Evolutionary conservation across 1,140 invertebrate genomes (phyloP).

Genomic region (Penaeus japonicus): DNA sequence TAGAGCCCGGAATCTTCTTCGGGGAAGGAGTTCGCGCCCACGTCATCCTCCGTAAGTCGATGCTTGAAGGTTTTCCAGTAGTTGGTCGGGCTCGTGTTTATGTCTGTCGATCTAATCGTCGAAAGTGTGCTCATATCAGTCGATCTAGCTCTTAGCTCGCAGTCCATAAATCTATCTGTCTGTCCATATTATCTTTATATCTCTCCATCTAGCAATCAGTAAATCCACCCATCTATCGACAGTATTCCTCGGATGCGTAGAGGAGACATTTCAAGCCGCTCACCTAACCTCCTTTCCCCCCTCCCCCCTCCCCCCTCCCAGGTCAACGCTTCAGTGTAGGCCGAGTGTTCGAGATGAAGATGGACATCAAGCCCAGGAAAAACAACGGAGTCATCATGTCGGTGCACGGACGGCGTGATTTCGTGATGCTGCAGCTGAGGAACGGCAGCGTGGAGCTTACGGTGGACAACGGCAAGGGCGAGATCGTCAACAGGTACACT

Average conservation of each 20-base stretch:
- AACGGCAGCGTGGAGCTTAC: conserved; percentile 80
- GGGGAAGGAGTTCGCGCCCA: conserved; percentile 74
- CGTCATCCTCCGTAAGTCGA: conserved; percentile 70
- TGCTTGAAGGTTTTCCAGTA: too few species aligned
- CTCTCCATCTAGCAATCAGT: too few species aligned
- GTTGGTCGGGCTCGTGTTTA: too few species aligned
- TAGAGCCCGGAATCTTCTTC: conserved; percentile 92
- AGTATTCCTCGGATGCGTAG: too few species aligned
- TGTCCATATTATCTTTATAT: too few species aligned
- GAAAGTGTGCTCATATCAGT: too few species aligned
- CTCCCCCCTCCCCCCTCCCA: not conserved
- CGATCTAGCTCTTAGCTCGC: too few species aligned
- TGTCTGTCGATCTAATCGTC: too few species aligned
- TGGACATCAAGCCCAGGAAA: conserved; percentile 89
- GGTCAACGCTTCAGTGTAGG: conserved; percentile 74
- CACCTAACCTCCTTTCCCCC: not conserved
- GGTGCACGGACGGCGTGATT: conserved; percentile 83
- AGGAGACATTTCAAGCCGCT: not conserved
- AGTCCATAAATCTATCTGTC: too few species aligned
- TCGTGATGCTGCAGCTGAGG: conserved; percentile 84
- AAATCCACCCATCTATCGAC: too few species aligned
- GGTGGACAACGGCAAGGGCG: conserved; percentile 85
- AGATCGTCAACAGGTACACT: conserved; percentile 77
- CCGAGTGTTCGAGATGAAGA: conserved; percentile 77
- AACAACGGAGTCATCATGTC: conserved; percentile 78